Percentiles rank a stretch among this genome's conserved stretches.
These are phyloP conservation scores for Rhimphoctona megacephalus DNA, from an alignment of 2,888 invertebrate genomes.

Conservation along the genomic window DNA sequence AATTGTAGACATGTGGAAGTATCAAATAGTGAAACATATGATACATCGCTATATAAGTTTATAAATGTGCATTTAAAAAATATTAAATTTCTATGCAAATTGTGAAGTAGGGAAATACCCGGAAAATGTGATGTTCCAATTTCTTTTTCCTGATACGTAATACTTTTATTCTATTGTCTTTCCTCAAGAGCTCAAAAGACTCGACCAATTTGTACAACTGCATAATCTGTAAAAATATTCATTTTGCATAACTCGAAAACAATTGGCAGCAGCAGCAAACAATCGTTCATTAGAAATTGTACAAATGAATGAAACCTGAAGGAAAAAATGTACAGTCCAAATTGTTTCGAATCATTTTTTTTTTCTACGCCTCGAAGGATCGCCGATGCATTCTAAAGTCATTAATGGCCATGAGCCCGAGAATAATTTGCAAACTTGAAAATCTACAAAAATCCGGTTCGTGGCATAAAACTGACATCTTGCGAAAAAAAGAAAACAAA, in stretches of 20 bases:
- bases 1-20: conserved; percentile 24
- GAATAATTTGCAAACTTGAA: conserved; percentile 11
- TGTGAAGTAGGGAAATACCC: conserved; percentile 30
- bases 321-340: neutral
- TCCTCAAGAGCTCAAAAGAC: neutral
- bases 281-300: neutral
- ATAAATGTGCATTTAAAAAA: neutral
- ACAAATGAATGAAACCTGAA: neutral
- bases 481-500: neutral
- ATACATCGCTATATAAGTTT: conserved; percentile 4
- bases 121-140: neutral
- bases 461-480: neutral
- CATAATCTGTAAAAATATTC: neutral
- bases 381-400: neutral
- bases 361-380: neutral
- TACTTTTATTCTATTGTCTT: neutral
- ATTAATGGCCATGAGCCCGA: neutral
- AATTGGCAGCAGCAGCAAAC: conserved; percentile 6
- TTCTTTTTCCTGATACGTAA: neutral
- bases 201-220: neutral
- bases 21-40: conserved; percentile 35
- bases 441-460: conserved; percentile 27
- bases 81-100: conserved; percentile 2
- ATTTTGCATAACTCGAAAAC: conserved; percentile 33
- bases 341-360: neutral